Conservation (phyloP, 2,888 invertebrate genomes). For the Andrena haemorrhoa region DNA sequence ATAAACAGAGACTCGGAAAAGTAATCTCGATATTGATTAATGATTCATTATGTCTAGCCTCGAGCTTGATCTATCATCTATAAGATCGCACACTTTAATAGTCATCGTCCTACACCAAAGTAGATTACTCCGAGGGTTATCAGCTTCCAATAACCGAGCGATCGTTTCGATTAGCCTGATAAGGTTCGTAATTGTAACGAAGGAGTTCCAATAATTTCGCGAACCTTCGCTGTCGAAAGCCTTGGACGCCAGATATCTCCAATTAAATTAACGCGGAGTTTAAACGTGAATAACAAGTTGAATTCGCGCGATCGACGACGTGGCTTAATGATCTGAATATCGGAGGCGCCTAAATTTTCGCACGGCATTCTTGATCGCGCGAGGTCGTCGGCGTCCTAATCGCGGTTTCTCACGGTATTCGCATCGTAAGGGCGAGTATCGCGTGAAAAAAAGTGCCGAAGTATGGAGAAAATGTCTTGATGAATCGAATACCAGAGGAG, state of each 20-base stretch:
- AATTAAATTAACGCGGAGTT: not conserved
- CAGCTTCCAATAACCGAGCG: slow-evolving; percentile 25
- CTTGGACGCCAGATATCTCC: not conserved
- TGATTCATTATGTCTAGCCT: too few relatives aligned
- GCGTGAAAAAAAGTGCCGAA: not conserved
- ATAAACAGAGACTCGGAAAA: not conserved
- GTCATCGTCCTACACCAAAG: not conserved
- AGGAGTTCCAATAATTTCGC: not conserved
- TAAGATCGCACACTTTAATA: not conserved
- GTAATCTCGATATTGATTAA: not conserved
- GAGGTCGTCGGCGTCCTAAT: not conserved
- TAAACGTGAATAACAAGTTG: not conserved
- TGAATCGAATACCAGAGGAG: slow-evolving; percentile 70
- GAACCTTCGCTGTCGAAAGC: not conserved
- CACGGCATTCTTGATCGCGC: not conserved
- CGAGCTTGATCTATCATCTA: too few relatives aligned
- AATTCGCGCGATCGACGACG: not conserved
- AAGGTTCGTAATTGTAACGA: not conserved
- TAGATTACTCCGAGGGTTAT: slow-evolving; percentile 10
- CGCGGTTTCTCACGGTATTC: not conserved
- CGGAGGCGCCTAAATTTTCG: not conserved
- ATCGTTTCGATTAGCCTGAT: not conserved
- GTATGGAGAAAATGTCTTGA: slow-evolving; percentile 63
- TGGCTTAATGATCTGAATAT: not conserved
- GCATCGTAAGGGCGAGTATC: not conserved